Evolutionary conservation across 2,888 invertebrate species (phyloP).

Genomic region (Lapara coniferarum): DNA sequence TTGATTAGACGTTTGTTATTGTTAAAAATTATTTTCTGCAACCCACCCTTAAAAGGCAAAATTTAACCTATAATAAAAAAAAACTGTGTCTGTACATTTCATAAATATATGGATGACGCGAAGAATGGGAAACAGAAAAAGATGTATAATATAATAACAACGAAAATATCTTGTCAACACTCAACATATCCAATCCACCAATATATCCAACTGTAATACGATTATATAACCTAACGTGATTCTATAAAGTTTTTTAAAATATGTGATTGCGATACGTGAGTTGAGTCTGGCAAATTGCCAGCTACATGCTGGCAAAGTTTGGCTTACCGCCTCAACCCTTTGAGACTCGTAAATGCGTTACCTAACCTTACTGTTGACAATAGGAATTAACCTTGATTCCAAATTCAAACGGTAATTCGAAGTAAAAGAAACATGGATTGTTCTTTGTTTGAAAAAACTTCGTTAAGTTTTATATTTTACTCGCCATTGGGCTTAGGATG

Average conservation of each 20-base stretch:
- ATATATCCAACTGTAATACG: neutral
- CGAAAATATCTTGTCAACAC: no score
- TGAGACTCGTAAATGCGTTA: neutral
- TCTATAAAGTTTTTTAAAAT: neutral
- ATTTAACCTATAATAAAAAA: no score
- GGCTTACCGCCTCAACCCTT: neutral
- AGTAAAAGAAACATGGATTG: neutral
- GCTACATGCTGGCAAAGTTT: neutral
- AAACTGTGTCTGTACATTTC: no score
- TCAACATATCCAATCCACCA: no score
- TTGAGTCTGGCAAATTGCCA: neutral
- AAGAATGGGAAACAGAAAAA: no score
- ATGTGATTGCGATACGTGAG: conserved; percentile 2
- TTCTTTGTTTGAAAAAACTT: neutral
- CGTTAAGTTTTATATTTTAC: no score
- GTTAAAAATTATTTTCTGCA: no score
- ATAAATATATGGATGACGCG: no score
- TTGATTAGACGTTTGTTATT: no score
- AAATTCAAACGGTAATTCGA: neutral
- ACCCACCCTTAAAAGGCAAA: no score
- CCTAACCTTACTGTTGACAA: neutral
- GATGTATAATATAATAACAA: no score
- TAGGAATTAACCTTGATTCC: neutral
- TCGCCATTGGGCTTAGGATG: no score
- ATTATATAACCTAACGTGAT: neutral